phyloP scores from a whole-genome alignment of 1,140 invertebrate species.

The Plodia interpunctella region DNA sequence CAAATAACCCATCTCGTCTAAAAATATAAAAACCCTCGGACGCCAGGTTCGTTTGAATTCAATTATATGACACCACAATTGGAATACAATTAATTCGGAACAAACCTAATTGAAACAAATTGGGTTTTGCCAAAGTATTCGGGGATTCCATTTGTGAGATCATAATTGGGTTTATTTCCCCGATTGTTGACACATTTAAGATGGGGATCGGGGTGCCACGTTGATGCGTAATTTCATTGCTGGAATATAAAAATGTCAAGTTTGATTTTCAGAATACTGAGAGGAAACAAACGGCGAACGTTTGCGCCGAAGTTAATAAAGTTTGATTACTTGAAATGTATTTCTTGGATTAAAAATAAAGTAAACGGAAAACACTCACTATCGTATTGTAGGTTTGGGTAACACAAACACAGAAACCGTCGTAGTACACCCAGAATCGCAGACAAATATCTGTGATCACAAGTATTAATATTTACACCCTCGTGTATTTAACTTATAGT shows the following conservation, averaged over 20 bases:
- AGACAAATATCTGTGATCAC: too few relatives aligned
- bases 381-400: too few relatives aligned
- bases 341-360: too few relatives aligned
- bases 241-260: background rate
- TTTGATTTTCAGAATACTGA: background rate
- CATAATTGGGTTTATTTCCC: background rate
- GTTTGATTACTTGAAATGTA: too few relatives aligned
- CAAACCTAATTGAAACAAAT: conserved; percentile 4
- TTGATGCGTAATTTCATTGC: background rate
- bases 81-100: background rate
- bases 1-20: background rate
- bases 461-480: too few relatives aligned
- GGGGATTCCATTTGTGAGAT: background rate
- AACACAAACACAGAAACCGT: too few relatives aligned
- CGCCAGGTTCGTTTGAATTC: background rate
- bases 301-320: too few relatives aligned
- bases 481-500: too few relatives aligned
- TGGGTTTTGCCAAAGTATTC: conserved; percentile 2
- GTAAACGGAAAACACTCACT: too few relatives aligned
- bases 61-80: background rate
- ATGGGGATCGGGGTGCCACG: background rate
- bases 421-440: too few relatives aligned
- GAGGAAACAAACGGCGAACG: background rate
- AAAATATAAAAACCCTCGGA: background rate
- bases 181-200: conserved; percentile 1